Base-by-base conservation (phyloP, 2,113 vertebrate species). In the Scartelaos histophorus region DNA sequence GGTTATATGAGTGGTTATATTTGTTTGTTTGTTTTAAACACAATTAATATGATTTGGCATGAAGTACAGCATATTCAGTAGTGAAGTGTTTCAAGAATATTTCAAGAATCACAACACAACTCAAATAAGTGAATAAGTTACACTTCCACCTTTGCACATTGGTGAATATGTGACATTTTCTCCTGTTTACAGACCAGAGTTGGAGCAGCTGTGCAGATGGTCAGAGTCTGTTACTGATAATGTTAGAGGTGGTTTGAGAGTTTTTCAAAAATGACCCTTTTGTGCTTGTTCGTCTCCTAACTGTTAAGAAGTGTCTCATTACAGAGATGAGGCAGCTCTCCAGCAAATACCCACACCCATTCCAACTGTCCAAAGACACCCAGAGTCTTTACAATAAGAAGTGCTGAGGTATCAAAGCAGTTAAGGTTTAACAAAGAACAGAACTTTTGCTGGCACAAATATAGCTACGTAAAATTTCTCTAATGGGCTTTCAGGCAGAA, bases 231-330 rank as follows among this genome's bases (percentile, higher is more conserved):
- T 19, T 46, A 58, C 29, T 46, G 49, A 38, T 65, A 67, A 13
- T 53, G 47, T 25, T 22, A 69, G 73, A 76, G 57, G 66, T 60
- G 72, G 17, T 65, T 45, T 61, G 56, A 65, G 35, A 43, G 57
- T 45, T 4, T 0, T 29, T 47, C 46, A 66, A 5, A 58, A 73
- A 58, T 35, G 22, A 58, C 24, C 66, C 9, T 69, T 76, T 69
- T 24, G 51, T 60, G 45, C 53, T 49, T 46, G 24, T 69, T 9
- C n/a, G 54, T 78, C 64, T 71, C 29, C 53, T 45, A 67, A 46
- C 49, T 4, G 13, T 47, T 77, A 2, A 66, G 13, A 66, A 47
- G 19, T 57, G 34, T 49, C 61, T 51, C 13, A 43, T 61, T 46
- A 57, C n/a, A 43, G 11, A 21, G 29, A 64, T 38, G 34, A 64